Conservation (phyloP, 2,797 vertebrate species). For the Chaunax sp. region DNA sequence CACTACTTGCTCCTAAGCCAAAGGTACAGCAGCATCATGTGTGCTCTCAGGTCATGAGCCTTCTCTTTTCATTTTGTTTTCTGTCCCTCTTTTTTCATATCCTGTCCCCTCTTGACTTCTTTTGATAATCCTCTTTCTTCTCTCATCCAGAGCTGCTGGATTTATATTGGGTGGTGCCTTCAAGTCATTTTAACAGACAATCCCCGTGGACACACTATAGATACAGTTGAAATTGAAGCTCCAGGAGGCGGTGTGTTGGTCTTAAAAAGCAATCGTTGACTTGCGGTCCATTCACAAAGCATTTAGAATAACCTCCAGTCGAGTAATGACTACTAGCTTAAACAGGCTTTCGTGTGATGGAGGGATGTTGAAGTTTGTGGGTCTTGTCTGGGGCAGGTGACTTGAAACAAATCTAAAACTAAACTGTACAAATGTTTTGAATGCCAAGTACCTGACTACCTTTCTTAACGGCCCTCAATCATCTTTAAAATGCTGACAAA, state of each 20-base stretch:
- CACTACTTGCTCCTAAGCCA: constrained; percentile 43
- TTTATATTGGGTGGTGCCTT: constrained; percentile 33
- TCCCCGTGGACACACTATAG: constrained; percentile 33
- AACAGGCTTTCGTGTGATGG: constrained; percentile 35
- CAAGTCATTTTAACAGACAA: constrained; percentile 47
- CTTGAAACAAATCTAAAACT: constrained; percentile 20
- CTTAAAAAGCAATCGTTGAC: constrained; percentile 47
- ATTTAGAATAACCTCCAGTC: constrained; percentile 33
- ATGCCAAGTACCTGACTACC: neutral
- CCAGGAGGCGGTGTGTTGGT: constrained; percentile 21
- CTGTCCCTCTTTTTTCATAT: constrained; percentile 1
- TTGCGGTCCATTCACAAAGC: constrained; percentile 41
- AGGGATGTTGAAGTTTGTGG: constrained; percentile 27
- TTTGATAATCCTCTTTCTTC: constrained; percentile 34
- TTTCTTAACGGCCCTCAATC: neutral
- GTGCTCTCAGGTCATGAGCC: constrained; percentile 29
- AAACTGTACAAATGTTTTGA: constrained; percentile 2
- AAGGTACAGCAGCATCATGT: constrained; percentile 27
- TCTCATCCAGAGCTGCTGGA: constrained; percentile 32
- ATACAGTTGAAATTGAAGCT: constrained; percentile 45
- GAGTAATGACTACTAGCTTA: constrained; percentile 38
- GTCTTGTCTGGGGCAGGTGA: constrained; percentile 14
- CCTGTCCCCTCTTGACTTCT: constrained; percentile 24
- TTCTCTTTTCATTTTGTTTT: constrained; percentile 41
- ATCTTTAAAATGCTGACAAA: neutral